Conservation (phyloP, 2,113 vertebrate species). For the Shinisaurus crocodilurus region DNA sequence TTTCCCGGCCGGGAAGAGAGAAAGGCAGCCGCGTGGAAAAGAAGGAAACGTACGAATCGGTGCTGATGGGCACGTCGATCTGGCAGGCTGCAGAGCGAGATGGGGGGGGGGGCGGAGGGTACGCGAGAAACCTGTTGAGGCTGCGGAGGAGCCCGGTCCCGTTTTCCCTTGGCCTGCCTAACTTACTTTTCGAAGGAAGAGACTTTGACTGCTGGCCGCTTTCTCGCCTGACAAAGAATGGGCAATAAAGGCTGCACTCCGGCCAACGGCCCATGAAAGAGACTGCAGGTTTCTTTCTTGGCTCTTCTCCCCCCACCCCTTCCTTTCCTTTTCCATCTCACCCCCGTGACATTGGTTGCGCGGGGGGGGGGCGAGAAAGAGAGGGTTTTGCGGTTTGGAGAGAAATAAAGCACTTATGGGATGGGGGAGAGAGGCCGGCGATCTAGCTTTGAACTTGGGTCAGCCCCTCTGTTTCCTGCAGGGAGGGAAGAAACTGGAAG, state of each 20-base stretch:
- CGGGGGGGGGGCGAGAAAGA: constrained; percentile 32
- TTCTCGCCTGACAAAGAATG: constrained; percentile 38
- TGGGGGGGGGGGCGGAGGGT: neutral
- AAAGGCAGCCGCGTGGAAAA: neutral
- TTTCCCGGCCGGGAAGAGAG: neutral
- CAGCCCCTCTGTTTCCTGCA: constrained; percentile 90
- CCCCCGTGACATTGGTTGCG: constrained; percentile 71
- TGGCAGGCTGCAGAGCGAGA: neutral
- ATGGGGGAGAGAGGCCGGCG: constrained; percentile 75
- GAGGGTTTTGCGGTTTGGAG: constrained; percentile 79
- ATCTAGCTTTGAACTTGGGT: constrained; percentile 99
- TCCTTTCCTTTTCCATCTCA: constrained; percentile 59
- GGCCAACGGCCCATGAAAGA: constrained; percentile 69
- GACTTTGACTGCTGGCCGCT: neutral
- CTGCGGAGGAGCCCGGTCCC: constrained; percentile 80
- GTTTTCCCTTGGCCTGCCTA: neutral
- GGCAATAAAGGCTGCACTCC: constrained; percentile 58
- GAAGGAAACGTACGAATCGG: constrained; percentile 53
- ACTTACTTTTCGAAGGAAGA: neutral
- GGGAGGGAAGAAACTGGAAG: constrained; percentile 85
- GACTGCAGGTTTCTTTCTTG: constrained; percentile 55
- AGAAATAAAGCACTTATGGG: constrained; percentile 89
- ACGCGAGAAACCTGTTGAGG: constrained; percentile 83
- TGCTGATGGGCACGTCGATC: neutral
- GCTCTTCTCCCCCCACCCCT: constrained; percentile 37